A percentile compares a stretch with the other conserved stretches of the same genome.
These are phyloP conservation scores for Cataglyphis cursor DNA, from an alignment of 2,888 invertebrate genomes.

Conservation along the genomic window DNA sequence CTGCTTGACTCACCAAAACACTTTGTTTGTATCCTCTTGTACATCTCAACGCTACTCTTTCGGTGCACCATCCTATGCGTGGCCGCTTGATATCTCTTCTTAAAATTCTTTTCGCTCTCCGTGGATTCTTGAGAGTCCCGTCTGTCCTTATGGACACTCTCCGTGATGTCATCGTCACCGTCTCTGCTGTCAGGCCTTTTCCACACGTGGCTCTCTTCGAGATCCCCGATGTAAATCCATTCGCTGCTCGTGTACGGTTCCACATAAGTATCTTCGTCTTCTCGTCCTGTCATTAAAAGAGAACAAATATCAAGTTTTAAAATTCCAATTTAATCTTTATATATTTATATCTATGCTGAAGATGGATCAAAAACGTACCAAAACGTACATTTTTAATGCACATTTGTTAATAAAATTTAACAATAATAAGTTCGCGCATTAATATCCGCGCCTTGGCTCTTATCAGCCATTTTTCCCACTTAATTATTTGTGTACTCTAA, in stretches of 20 bases:
- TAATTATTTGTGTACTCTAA: no score
- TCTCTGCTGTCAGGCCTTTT: constrained; percentile 87
- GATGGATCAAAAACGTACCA: no score
- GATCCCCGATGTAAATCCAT: constrained; percentile 93
- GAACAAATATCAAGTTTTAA: neutral
- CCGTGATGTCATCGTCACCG: constrained; percentile 82
- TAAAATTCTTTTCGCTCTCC: constrained; percentile 95
- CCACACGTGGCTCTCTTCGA: constrained; percentile 91
- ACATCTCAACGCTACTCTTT: constrained; percentile 96
- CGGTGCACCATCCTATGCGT: constrained; percentile 96
- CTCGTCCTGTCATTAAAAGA: constrained; percentile 83
- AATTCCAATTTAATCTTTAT: no score
- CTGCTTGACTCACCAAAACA: constrained; percentile 91
- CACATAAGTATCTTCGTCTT: constrained; percentile 92
- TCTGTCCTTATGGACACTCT: constrained; percentile 84
- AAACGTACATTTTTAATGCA: no score
- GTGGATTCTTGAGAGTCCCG: constrained; percentile 89
- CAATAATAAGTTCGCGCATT: no score
- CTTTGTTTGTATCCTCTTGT: constrained; percentile 93
- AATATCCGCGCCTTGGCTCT: no score
- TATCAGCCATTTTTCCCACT: no score
- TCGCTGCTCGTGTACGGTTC: constrained; percentile 91
- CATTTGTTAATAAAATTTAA: no score
- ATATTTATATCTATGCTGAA: no score
- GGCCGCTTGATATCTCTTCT: constrained; percentile 94